Percentiles rank a stretch among this genome's conserved stretches.
Evolutionary conservation across 2,797 vertebrate species (phyloP).

Genomic region (Paguma larvata): DNA sequence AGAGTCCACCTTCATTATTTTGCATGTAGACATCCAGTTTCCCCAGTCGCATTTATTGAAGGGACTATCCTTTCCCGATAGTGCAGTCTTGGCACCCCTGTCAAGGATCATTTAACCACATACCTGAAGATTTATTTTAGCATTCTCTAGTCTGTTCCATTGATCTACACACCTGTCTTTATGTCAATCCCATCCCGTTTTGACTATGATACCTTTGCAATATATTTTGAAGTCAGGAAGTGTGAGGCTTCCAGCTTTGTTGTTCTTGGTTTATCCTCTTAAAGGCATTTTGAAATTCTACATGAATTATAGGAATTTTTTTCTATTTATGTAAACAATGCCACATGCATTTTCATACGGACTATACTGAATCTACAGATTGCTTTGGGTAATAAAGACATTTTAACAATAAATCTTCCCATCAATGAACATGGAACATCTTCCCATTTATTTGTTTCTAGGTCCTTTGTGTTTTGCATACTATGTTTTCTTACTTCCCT

Average conservation of each 20-base stretch:
- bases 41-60: not conserved
- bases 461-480: not conserved
- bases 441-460: conserved; percentile 6
- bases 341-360: not conserved
- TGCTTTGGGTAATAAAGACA: not conserved
- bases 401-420: not conserved
- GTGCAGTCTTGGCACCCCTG: not conserved
- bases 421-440: not conserved
- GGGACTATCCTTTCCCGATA: not conserved
- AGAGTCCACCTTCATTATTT: conserved; percentile 12
- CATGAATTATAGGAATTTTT: not conserved
- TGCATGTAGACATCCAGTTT: not conserved
- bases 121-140: not conserved
- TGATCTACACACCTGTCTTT: not conserved
- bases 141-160: not conserved
- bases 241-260: not conserved
- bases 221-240: conserved; percentile 15
- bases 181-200: not conserved
- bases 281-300: not conserved
- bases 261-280: not conserved
- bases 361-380: not conserved
- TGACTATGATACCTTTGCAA: not conserved
- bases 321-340: not conserved
- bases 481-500: not conserved
- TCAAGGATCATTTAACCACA: not conserved